Conservation (phyloP, 2,888 invertebrate genomes). For the Plusia festucae region DNA sequence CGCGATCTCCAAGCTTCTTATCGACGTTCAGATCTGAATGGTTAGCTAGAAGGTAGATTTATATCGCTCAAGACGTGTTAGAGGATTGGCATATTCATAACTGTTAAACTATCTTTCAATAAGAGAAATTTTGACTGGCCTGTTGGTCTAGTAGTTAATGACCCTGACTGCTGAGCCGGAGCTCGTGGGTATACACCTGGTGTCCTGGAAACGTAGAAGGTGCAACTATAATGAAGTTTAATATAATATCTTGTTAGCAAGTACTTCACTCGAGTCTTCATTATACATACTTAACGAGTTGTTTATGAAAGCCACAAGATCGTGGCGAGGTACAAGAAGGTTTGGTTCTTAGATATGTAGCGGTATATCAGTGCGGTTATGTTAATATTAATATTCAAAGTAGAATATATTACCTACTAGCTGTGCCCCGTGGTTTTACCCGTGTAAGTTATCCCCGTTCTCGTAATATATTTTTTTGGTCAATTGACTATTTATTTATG, state of each 20-base stretch:
- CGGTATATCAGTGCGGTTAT: conserved; percentile 24
- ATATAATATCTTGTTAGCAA: not conserved
- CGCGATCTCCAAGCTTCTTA: conserved; percentile 47
- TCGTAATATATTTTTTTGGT: too few species aligned
- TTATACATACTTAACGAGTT: conserved; percentile 25
- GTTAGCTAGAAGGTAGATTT: conserved; percentile 45
- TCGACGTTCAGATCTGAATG: conserved; percentile 33
- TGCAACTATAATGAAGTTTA: not conserved
- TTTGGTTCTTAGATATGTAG: conserved; percentile 22
- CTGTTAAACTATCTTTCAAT: too few species aligned
- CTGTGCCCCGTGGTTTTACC: too few species aligned
- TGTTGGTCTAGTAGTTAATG: too few species aligned
- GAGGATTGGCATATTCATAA: conserved; percentile 14
- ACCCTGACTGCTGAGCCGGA: too few species aligned
- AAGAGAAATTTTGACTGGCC: too few species aligned
- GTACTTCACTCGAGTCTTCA: not conserved
- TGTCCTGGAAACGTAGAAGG: not conserved
- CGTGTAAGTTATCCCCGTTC: too few species aligned
- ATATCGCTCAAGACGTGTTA: conserved; percentile 37
- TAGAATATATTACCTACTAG: not conserved
- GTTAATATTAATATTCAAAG: not conserved
- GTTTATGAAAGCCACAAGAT: conserved; percentile 34
- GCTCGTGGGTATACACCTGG: too few species aligned
- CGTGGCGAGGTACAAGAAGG: conserved; percentile 9
- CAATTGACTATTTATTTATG: too few species aligned